Conservation (phyloP, 2,797 vertebrate species). For the Sebastes kiyomatsui region DNA sequence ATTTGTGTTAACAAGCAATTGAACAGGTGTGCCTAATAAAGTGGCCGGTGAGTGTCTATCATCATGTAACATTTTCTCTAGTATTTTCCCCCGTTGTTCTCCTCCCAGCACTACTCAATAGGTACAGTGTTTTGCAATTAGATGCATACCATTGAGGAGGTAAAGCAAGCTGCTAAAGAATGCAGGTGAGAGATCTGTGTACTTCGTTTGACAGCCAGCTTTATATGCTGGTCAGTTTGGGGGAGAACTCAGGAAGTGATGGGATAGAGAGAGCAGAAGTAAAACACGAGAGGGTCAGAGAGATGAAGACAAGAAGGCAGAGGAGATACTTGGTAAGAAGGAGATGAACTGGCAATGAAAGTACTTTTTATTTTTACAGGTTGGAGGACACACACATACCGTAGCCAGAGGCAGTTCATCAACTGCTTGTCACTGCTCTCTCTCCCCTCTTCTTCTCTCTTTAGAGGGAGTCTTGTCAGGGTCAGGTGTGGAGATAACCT, state of each 20-base stretch:
- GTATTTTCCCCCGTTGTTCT: constrained; percentile 2
- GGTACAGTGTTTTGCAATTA: constrained; percentile 50
- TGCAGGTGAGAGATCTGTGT: constrained; percentile 42
- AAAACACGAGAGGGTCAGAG: constrained; percentile 30
- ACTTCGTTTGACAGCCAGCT: constrained; percentile 53
- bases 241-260: constrained; percentile 1
- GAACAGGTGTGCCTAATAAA: too few relatives aligned
- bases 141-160: constrained; percentile 18
- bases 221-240: constrained; percentile 33
- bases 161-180: constrained; percentile 22
- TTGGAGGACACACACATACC: constrained; percentile 60
- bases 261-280: constrained; percentile 10
- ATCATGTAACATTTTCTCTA: not conserved
- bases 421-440: constrained; percentile 59
- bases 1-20: too few relatives aligned
- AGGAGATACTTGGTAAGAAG: constrained; percentile 24
- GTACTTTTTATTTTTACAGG: constrained; percentile 67
- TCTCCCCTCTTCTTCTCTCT: constrained; percentile 20
- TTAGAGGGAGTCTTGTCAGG: constrained; percentile 45
- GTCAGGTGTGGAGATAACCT: constrained; percentile 52
- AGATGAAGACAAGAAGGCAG: constrained; percentile 34
- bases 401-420: constrained; percentile 70
- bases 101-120: constrained; percentile 12
- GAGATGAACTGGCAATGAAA: constrained; percentile 48
- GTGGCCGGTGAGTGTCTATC: too few relatives aligned